phyloP scores from a whole-genome alignment of 2,113 vertebrate species.

The Ammospiza nelsoni region DNA sequence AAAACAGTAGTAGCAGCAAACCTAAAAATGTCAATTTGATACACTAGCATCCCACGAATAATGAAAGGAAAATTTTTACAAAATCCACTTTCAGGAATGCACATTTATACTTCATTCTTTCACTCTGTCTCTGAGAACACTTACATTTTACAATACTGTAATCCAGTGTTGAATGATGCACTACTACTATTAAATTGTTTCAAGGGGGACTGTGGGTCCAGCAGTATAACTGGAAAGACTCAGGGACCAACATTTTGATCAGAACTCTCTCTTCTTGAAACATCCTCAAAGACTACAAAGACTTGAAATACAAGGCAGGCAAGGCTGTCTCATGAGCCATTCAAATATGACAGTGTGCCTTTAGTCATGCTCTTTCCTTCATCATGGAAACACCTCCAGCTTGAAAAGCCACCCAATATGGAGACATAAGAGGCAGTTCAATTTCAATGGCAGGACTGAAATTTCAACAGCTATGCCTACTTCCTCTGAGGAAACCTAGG shows the following conservation, averaged over 20 bases:
- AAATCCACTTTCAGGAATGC: neutral
- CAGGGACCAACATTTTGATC: neutral
- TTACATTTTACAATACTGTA: neutral
- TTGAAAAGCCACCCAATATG: neutral
- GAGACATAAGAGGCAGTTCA: neutral
- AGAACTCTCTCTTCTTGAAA: neutral
- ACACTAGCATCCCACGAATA: neutral
- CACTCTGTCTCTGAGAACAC: neutral
- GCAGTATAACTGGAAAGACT: neutral
- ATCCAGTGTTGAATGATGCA: neutral
- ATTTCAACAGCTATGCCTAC: neutral
- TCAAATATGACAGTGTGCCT: fast-evolving
- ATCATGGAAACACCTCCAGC: neutral
- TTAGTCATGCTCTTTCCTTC: neutral
- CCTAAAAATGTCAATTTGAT: neutral
- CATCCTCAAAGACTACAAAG: neutral
- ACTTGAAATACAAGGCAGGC: neutral
- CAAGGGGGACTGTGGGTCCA: neutral
- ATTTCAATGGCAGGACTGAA: neutral
- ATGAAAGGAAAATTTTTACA: neutral
- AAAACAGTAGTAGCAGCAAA: neutral
- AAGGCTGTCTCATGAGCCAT: neutral
- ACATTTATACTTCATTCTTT: neutral
- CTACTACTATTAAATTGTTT: neutral
- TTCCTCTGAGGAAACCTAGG: neutral